These are phyloP conservation scores for Cheilosia vernalis DNA, from an alignment of 2,888 invertebrate species.

Conservation along the genomic window DNA sequence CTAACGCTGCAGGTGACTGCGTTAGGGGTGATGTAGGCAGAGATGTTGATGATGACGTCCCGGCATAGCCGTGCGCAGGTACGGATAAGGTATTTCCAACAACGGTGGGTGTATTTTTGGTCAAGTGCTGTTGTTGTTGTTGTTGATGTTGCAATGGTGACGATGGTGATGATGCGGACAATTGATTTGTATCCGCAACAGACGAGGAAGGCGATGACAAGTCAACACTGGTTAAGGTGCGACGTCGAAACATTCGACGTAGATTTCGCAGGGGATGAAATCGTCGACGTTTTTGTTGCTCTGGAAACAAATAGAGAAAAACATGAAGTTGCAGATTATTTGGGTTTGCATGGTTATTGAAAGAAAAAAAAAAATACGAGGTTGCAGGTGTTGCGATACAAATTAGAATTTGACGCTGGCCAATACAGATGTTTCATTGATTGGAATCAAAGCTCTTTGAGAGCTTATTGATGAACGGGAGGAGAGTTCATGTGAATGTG, in stretches of 20 bases:
- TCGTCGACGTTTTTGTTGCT: slow-evolving; percentile 82
- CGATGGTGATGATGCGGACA: slow-evolving; percentile 79
- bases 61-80: slow-evolving; percentile 73
- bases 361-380: background rate
- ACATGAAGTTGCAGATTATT: slow-evolving; percentile 16
- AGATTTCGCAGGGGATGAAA: slow-evolving; percentile 83
- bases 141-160: slow-evolving; percentile 80
- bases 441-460: background rate
- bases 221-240: slow-evolving; percentile 81
- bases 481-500: no score
- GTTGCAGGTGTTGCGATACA: background rate
- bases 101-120: slow-evolving; percentile 66
- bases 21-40: slow-evolving; percentile 66
- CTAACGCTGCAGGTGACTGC: slow-evolving; percentile 59
- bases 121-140: slow-evolving; percentile 72
- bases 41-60: slow-evolving; percentile 62
- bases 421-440: background rate
- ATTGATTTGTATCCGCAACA: slow-evolving; percentile 71
- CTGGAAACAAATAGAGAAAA: slow-evolving; percentile 76
- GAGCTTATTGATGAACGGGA: background rate
- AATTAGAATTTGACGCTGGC: background rate
- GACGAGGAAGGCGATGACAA: slow-evolving; percentile 54
- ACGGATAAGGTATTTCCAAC: slow-evolving; percentile 70
- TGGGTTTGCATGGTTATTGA: background rate
- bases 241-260: slow-evolving; percentile 83